Conservation (phyloP, 2,797 vertebrate species). For the Ctenochaetus hawaiiensis region DNA sequence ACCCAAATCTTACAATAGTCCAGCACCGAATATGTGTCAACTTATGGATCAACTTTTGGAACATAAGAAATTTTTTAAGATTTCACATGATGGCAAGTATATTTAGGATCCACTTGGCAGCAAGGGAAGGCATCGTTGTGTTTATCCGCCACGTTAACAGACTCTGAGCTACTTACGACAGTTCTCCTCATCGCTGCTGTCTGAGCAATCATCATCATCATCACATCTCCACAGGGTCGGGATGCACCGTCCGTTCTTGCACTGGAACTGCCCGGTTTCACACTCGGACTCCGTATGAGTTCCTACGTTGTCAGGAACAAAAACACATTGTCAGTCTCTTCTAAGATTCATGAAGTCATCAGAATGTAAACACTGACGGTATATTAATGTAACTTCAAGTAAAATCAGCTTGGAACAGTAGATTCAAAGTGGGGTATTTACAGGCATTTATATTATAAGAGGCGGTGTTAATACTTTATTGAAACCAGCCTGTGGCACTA, state of each 20-base stretch:
- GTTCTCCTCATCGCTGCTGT: constrained; percentile 96
- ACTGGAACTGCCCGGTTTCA: constrained; percentile 93
- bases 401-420: not conserved
- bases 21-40: not conserved
- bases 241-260: constrained; percentile 94
- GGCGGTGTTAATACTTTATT: not conserved
- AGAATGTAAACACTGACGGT: not conserved
- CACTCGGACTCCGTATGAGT: constrained; percentile 90
- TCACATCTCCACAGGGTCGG: constrained; percentile 96
- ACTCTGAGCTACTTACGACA: constrained; percentile 91
- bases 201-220: constrained; percentile 95
- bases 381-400: not conserved
- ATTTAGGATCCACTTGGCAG: not conserved
- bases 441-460: not conserved
- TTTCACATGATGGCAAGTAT: not conserved
- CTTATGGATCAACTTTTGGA: not conserved
- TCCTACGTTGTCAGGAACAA: constrained; percentile 64
- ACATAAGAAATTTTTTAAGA: not conserved
- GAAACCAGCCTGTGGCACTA: not conserved
- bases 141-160: not conserved
- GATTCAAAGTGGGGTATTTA: not conserved
- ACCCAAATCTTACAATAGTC: not conserved
- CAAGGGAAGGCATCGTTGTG: not conserved
- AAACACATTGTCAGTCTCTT: not conserved
- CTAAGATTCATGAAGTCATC: not conserved